Evolutionary conservation across 1,140 invertebrate species (phyloP), one percentile per base, ranked within the genome.

Genomic region (Arion vulgaris): DNA sequence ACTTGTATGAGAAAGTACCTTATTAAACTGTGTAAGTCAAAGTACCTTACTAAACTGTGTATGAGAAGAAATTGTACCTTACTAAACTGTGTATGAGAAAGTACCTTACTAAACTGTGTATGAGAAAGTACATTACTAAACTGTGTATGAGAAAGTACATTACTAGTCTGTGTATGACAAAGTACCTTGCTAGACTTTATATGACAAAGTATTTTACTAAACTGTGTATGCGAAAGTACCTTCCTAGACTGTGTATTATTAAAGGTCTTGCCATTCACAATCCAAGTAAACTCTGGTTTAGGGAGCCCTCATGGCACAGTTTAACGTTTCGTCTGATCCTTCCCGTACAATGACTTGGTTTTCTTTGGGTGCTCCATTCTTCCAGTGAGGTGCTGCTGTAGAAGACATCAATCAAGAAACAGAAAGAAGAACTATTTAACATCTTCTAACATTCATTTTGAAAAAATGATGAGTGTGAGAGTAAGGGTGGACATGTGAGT

Each of bases 291-390:
- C 19, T 39, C 71, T 9, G 71, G 71, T 23, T 39, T 41, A 9
- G 71, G 71, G 1, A n/a, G 26, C 26, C 71, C 71, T 73, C 26
- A 73, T 73, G 71, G 71, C 71, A 39, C 71, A 73, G 38, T 39
- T 73, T 19, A 73, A 45, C 7, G 71, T 73, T 19, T 41, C 71
- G 11, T 73, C 41, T 28, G 71, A 41, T 0, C 71, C 71, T 32
- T 73, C 71, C 26, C 71, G 19, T 7, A 39, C 71, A 1, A 73
- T 41, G 36, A 45, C 32, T 38, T 45, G 36, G 38, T 19, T 45
- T 5, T 39, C 41, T 45, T 39, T 39, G 7, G 71, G 71, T 5
- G 71, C 26, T 26, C 71, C 71, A 23, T 73, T 73, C 71, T 45
- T 73, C 71, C 71, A 73, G 41, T n/a, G 28, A 7, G 71, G 71